Conservation (phyloP, 1,140 invertebrate genomes). For the Anoplophora glabripennis region DNA sequence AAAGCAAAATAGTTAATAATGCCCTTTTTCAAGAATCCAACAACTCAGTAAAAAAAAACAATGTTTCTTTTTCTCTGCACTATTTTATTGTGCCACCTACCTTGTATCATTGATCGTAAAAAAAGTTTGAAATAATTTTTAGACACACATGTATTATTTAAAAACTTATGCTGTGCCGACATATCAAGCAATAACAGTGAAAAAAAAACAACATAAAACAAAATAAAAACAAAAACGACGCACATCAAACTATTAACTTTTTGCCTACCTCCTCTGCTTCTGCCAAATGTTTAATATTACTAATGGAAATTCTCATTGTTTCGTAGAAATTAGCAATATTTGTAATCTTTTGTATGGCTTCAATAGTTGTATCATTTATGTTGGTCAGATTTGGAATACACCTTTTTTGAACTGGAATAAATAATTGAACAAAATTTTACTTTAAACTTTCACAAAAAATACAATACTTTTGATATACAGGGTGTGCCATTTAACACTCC, state of each 20-base stretch:
- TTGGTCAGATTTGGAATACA: conserved; percentile 44
- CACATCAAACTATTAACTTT: background rate
- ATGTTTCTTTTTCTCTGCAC: background rate
- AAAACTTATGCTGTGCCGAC: too few relatives aligned
- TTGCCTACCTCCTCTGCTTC: conserved; percentile 36
- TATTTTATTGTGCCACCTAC: too few relatives aligned
- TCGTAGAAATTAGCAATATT: background rate
- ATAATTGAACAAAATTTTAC: conserved; percentile 1
- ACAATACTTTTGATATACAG: too few relatives aligned
- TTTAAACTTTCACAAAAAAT: too few relatives aligned
- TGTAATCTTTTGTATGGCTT: background rate
- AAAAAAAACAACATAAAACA: too few relatives aligned
- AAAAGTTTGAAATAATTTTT: too few relatives aligned
- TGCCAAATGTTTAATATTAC: conserved; percentile 42
- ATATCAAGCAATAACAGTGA: too few relatives aligned
- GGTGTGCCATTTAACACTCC: too few relatives aligned
- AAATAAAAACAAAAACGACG: too few relatives aligned
- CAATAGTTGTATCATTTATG: background rate
- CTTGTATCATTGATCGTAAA: too few relatives aligned
- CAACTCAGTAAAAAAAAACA: conserved; percentile 13
- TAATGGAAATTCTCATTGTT: conserved; percentile 13
- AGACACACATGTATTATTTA: too few relatives aligned
- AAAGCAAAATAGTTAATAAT: background rate
- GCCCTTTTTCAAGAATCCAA: conserved; percentile 19
- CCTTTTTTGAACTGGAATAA: conserved; percentile 48